These are phyloP conservation scores for Drosophila grimshawi DNA, from an alignment of 1,140 invertebrate species.

Conservation along the genomic window DNA sequence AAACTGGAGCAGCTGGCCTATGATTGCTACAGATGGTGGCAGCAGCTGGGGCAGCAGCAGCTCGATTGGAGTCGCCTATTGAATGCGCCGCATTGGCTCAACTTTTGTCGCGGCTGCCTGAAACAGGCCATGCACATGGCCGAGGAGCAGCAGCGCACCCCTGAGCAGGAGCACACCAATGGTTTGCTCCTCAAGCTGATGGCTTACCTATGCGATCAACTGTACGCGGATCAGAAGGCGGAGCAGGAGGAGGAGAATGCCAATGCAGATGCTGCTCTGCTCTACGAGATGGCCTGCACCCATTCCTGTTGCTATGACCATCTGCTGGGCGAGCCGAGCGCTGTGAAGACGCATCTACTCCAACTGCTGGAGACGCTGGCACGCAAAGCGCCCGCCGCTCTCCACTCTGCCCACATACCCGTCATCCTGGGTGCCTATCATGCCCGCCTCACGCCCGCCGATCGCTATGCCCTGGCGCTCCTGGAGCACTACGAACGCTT, in stretches of 20 bases:
- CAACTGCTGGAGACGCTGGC: slow-evolving; percentile 87
- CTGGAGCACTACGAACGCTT: slow-evolving; percentile 88
- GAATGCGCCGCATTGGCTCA: slow-evolving; percentile 87
- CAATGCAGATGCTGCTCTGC: slow-evolving; percentile 67
- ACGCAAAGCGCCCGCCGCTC: slow-evolving; percentile 86
- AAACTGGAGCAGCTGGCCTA: slow-evolving; percentile 64
- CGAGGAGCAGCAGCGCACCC: slow-evolving; percentile 68
- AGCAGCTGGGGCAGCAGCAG: slow-evolving; percentile 42
- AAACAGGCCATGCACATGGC: slow-evolving; percentile 87
- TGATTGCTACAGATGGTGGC: slow-evolving; percentile 77
- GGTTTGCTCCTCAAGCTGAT: slow-evolving; percentile 86
- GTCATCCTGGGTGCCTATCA: slow-evolving; percentile 90
- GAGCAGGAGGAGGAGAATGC: slow-evolving; percentile 11
- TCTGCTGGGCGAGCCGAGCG: slow-evolving; percentile 72
- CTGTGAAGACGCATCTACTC: slow-evolving; percentile 87
- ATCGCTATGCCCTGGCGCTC: slow-evolving; percentile 88
- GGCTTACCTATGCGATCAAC: slow-evolving; percentile 86
- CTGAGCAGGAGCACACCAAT: slow-evolving; percentile 70
- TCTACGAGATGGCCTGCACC: slow-evolving; percentile 90
- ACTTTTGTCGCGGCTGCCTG: slow-evolving; percentile 88
- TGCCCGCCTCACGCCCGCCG: slow-evolving; percentile 87
- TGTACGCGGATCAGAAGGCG: slow-evolving; percentile 84
- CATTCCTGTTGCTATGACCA: slow-evolving; percentile 90
- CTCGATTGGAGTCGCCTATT: slow-evolving; percentile 84
- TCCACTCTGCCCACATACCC: slow-evolving; percentile 88